Evolutionary conservation across 2,797 vertebrate species (phyloP).

Genomic region (Echeneis naucrates): DNA sequence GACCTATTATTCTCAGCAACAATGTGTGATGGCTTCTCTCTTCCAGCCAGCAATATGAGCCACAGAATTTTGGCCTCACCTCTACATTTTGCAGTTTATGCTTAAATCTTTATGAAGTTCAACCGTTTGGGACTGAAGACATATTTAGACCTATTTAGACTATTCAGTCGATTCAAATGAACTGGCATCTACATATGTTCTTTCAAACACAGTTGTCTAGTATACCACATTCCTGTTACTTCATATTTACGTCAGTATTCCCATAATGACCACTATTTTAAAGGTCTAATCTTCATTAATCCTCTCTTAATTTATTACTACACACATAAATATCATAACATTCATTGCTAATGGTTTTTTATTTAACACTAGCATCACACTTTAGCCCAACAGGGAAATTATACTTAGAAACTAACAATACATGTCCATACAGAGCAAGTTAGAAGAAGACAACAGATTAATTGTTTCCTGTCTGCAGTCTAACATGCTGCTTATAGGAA

Average conservation of each 20-base stretch:
- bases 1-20: constrained; percentile 21
- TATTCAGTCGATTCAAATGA: neutral
- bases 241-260: constrained; percentile 2
- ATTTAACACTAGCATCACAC: neutral
- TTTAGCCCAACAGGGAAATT: neutral
- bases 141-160: constrained; percentile 1
- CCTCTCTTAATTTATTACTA: neutral
- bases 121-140: neutral
- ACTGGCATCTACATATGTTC: neutral
- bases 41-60: neutral
- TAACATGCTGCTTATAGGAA: constrained; percentile 44
- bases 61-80: constrained; percentile 6
- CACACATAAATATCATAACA: neutral
- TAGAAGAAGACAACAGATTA: constrained; percentile 33
- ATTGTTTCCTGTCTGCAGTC: constrained; percentile 49
- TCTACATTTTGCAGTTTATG: neutral
- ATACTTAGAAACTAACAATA: constrained; percentile 19
- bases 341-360: constrained; percentile 2
- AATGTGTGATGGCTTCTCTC: constrained; percentile 20
- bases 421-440: constrained; percentile 6
- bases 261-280: neutral
- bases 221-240: neutral
- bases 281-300: neutral
- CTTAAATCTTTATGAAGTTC: neutral
- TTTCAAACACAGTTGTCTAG: neutral